These are phyloP conservation scores for Seriola aureovittata DNA, from an alignment of 2,113 vertebrate species.

Conservation along the genomic window DNA sequence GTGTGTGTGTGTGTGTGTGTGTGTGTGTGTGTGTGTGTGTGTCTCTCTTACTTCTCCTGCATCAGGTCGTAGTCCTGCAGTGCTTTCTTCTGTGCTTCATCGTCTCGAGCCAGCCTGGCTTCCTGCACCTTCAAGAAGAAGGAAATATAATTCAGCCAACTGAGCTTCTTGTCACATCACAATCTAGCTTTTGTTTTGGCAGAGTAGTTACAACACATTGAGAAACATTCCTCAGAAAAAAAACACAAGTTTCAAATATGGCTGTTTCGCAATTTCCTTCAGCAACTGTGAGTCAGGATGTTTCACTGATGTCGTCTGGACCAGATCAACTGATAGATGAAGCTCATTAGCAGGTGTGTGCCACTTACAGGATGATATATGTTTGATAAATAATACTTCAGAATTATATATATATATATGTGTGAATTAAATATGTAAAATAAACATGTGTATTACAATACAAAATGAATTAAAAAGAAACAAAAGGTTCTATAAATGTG, in stretches of 20 bases:
- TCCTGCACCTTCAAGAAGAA: conserved; percentile 87
- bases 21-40: conserved; percentile 10
- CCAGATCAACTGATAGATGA: neutral
- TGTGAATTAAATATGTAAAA: neutral
- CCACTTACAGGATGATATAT: no score
- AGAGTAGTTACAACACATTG: neutral
- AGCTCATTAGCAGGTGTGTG: neutral
- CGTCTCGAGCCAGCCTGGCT: conserved; percentile 86
- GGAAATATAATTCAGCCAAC: neutral
- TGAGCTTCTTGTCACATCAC: neutral
- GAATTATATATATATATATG: neutral
- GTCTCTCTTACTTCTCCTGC: conserved; percentile 87
- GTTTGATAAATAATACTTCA: neutral
- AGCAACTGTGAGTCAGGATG: neutral
- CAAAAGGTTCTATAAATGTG: no score
- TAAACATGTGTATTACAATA: neutral
- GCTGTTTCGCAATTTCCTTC: neutral
- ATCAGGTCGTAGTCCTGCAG: conserved; percentile 91
- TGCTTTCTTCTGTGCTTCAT: conserved; percentile 88
- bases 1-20: conserved; percentile 6
- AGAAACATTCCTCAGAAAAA: neutral
- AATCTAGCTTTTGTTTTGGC: neutral
- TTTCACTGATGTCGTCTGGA: neutral
- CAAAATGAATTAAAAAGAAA: no score
- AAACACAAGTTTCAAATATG: no score